These are phyloP conservation scores for Lytechinus pictus DNA, from an alignment of 35 echinoderm and acorn worm genomes.

Conservation along the genomic window DNA sequence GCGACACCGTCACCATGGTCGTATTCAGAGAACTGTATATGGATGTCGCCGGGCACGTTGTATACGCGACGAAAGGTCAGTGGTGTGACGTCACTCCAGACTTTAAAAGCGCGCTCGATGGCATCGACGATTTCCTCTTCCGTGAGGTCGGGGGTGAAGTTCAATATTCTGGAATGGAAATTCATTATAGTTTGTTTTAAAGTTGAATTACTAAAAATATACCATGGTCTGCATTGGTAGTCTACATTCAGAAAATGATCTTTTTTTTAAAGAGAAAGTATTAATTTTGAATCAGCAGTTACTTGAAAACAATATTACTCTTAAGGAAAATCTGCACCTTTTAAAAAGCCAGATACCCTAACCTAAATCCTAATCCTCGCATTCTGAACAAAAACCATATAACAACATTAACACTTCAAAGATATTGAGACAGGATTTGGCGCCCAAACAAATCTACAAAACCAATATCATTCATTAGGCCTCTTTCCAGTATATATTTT, in stretches of 20 bases:
- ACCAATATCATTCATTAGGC: too few species aligned
- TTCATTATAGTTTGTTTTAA: background rate
- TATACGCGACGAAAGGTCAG: slow-evolving; percentile 64
- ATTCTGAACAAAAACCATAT: too few species aligned
- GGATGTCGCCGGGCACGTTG: slow-evolving; percentile 73
- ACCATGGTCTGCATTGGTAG: background rate
- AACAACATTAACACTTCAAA: too few species aligned
- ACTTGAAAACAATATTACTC: too few species aligned
- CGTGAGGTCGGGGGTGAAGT: slow-evolving; percentile 69
- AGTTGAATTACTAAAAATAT: background rate
- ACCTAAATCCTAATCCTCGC: too few species aligned
- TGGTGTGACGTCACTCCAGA: slow-evolving; percentile 94
- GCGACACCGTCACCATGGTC: slow-evolving; percentile 84
- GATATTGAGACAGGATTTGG: too few species aligned
- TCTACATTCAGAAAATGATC: background rate
- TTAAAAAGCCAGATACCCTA: too few species aligned
- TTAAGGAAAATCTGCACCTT: too few species aligned
- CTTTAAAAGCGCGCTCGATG: slow-evolving; percentile 71
- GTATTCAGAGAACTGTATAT: slow-evolving; percentile 69
- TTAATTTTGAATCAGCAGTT: too few species aligned
- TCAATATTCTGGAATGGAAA: slow-evolving; percentile 64
- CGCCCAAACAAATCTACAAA: too few species aligned
- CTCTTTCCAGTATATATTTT: too few species aligned
- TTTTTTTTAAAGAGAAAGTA: too few species aligned
- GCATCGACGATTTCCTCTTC: slow-evolving; percentile 51